Conservation (phyloP, 2,888 invertebrate genomes). For the Eucriotettix oculatus region DNA sequence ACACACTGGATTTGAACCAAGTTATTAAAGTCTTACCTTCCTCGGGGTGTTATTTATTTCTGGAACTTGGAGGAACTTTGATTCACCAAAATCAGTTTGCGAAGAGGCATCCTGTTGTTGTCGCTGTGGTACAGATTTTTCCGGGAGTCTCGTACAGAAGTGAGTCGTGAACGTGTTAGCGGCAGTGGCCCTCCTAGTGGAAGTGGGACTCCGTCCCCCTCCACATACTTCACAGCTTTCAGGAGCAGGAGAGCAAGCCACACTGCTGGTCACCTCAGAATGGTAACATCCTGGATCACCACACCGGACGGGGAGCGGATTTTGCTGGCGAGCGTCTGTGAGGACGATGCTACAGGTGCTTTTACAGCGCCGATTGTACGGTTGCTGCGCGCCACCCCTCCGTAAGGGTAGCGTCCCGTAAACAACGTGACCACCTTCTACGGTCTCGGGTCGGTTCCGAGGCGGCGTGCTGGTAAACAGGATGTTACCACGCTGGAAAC, state of each 20-base stretch:
- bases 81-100: constrained; percentile 24
- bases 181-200: constrained; percentile 13
- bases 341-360: constrained; percentile 53
- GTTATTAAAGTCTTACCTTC: too few relatives aligned
- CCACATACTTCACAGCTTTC: constrained; percentile 27
- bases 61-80: too few relatives aligned
- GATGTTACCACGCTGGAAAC: constrained; percentile 34
- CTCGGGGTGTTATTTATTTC: too few relatives aligned
- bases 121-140: constrained; percentile 13
- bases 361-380: constrained; percentile 35
- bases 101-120: constrained; percentile 33
- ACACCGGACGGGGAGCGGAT: constrained; percentile 15
- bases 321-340: constrained; percentile 19
- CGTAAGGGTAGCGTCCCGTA: constrained; percentile 22
- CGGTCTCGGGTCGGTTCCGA: constrained; percentile 7
- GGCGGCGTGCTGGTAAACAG: constrained; percentile 34
- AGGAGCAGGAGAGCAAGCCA: background rate
- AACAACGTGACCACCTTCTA: constrained; percentile 14
- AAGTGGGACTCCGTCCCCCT: constrained; percentile 9
- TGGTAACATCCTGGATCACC: constrained; percentile 31
- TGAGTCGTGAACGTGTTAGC: constrained; percentile 24
- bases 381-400: constrained; percentile 18
- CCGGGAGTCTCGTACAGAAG: constrained; percentile 22
- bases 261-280: constrained; percentile 17
- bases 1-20: too few relatives aligned